Conservation (phyloP, 2,797 vertebrate species). For the Lacerta agilis region DNA sequence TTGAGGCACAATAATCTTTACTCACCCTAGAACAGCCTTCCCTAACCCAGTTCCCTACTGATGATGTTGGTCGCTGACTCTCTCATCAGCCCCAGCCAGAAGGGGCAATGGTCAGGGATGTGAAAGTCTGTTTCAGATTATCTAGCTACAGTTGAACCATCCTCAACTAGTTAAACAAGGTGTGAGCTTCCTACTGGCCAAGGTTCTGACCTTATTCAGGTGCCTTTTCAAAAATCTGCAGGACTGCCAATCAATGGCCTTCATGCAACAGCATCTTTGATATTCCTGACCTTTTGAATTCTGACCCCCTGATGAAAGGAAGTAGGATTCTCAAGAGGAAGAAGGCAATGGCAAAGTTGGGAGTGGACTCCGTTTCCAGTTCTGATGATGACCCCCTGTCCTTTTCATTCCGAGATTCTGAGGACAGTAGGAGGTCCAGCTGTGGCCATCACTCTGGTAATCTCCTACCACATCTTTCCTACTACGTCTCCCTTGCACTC, state of each 20-base stretch:
- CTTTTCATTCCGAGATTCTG: conserved; percentile 22
- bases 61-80: no score
- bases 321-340: conserved; percentile 76
- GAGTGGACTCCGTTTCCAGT: conserved; percentile 53
- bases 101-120: no score
- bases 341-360: conserved; percentile 74
- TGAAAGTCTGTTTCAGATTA: not conserved
- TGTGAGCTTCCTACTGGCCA: not conserved
- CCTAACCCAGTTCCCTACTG: no score
- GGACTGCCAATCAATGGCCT: conserved; percentile 60
- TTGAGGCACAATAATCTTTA: not conserved
- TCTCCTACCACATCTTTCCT: not conserved
- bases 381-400: conserved; percentile 44
- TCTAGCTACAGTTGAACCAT: not conserved
- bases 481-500: no score
- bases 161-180: not conserved
- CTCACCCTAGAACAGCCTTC: no score
- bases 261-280: conserved; percentile 80
- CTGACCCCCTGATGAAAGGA: conserved; percentile 36
- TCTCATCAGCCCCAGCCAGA: no score
- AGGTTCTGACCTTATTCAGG: not conserved
- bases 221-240: not conserved
- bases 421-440: conserved; percentile 41
- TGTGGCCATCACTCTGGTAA: conserved; percentile 74
- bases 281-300: conserved; percentile 51